Conservation (phyloP, 1,140 invertebrate genomes). For the Lepidotrigona ventralis region DNA sequence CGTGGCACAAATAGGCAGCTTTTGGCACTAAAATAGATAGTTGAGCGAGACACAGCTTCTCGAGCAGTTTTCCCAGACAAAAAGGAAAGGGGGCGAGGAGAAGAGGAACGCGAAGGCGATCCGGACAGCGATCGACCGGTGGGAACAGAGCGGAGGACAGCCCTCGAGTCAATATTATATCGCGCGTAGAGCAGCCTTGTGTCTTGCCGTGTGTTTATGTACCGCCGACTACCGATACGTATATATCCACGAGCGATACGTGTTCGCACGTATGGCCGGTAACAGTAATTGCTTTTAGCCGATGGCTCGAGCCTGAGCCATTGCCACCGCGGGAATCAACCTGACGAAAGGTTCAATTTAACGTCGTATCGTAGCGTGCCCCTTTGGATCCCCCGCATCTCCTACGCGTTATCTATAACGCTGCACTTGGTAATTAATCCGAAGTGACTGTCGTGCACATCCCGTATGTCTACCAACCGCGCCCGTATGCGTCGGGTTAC, state of each 20-base stretch:
- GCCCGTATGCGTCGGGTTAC: constrained; percentile 38
- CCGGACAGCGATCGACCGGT: constrained; percentile 19
- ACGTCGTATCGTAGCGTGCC: constrained; percentile 58
- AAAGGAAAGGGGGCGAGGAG: no score
- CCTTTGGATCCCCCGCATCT: constrained; percentile 47
- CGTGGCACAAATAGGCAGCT: no score
- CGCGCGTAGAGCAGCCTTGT: constrained; percentile 43
- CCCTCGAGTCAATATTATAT: constrained; percentile 54
- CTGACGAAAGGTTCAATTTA: constrained; percentile 66
- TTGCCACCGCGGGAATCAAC: constrained; percentile 55
- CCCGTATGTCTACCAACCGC: constrained; percentile 51
- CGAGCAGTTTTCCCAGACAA: no score
- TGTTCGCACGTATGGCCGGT: constrained; percentile 7
- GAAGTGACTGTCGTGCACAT: constrained; percentile 54
- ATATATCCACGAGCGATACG: constrained; percentile 1
- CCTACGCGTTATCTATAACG: constrained; percentile 64
- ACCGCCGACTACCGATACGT: neutral
- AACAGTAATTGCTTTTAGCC: constrained; percentile 63
- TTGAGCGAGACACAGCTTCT: no score
- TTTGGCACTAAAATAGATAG: no score
- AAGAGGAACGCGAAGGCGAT: no score
- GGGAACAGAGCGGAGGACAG: constrained; percentile 7
- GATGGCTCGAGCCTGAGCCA: constrained; percentile 19
- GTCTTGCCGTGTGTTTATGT: constrained; percentile 18
- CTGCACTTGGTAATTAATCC: constrained; percentile 67